Evolutionary conservation across 1,140 invertebrate species (phyloP).

Genomic region (Thalassaphorura encarpata): DNA sequence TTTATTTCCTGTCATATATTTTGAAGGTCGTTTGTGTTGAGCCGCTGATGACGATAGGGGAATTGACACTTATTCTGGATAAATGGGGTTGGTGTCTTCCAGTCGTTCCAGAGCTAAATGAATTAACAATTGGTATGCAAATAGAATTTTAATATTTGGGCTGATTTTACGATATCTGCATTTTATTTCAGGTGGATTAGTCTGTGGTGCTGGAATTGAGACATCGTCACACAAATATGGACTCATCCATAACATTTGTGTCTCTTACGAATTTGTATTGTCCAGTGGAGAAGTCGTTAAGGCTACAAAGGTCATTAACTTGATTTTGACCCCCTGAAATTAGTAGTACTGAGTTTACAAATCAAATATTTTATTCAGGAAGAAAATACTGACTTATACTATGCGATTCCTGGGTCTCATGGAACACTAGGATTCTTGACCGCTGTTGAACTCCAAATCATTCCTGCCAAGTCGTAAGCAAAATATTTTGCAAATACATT

Average conservation of each 20-base stretch:
- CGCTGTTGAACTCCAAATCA: conserved; percentile 43
- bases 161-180: too few relatives aligned
- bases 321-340: too few relatives aligned
- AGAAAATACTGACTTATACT: conserved; percentile 43
- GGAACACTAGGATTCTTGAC: conserved; percentile 48
- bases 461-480: conserved; percentile 43
- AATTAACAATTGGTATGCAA: too few relatives aligned
- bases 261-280: conserved; percentile 45
- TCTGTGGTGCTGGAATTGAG: conserved; percentile 59
- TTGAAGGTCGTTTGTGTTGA: conserved; percentile 59
- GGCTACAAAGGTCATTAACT: conserved; percentile 37
- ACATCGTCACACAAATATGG: conserved; percentile 43
- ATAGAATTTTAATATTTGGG: too few relatives aligned
- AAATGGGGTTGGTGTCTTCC: too few relatives aligned
- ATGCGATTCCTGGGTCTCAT: conserved; percentile 45
- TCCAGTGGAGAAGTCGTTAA: conserved; percentile 42
- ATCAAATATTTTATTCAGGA: conserved; percentile 46
- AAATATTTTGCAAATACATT: too few relatives aligned
- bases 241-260: conserved; percentile 45
- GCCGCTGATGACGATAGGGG: conserved; percentile 71
- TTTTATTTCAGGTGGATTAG: conserved; percentile 55
- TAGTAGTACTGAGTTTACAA: too few relatives aligned
- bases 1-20: too few relatives aligned
- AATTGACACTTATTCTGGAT: conserved; percentile 51
- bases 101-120: too few relatives aligned